Percentiles rank a stretch among this genome's conserved stretches.
Conservation (phyloP, 2,888 invertebrate species). For the Melanotus villosus region DNA sequence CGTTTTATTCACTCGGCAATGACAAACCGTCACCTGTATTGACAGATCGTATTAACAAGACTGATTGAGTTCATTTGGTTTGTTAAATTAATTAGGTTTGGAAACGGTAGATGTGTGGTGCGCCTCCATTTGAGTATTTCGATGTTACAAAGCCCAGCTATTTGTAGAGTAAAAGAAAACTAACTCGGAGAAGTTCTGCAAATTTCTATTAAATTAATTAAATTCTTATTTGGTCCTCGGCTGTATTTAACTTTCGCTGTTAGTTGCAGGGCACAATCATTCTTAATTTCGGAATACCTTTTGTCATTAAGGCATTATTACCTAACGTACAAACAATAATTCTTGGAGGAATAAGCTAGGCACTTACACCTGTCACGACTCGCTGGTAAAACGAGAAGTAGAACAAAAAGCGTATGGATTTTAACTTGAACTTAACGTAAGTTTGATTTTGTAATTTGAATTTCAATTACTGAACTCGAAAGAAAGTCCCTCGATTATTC, state of each 20-base stretch:
- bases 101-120: constrained; percentile 9
- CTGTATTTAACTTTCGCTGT: neutral
- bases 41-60: constrained; percentile 34
- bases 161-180: constrained; percentile 18
- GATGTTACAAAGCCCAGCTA: neutral
- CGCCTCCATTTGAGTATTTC: neutral
- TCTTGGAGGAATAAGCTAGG: no score
- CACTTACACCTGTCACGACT: no score
- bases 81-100: constrained; percentile 30
- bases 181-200: constrained; percentile 1
- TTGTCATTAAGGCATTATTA: no score
- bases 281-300: neutral
- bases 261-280: neutral
- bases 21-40: constrained; percentile 81
- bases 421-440: neutral
- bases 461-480: constrained; percentile 3
- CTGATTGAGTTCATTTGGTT: constrained; percentile 29
- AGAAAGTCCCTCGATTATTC: neutral
- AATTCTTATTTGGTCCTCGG: constrained; percentile 2
- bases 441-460: constrained; percentile 4
- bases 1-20: constrained; percentile 85
- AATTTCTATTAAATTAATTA: constrained; percentile 22
- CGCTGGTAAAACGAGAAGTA: no score
- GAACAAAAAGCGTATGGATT: no score
- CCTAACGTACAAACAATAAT: no score